Evolutionary conservation across 2,888 invertebrate species (phyloP), one percentile per base, ranked within the genome.

Genomic region (Syrphus vitripennis): DNA sequence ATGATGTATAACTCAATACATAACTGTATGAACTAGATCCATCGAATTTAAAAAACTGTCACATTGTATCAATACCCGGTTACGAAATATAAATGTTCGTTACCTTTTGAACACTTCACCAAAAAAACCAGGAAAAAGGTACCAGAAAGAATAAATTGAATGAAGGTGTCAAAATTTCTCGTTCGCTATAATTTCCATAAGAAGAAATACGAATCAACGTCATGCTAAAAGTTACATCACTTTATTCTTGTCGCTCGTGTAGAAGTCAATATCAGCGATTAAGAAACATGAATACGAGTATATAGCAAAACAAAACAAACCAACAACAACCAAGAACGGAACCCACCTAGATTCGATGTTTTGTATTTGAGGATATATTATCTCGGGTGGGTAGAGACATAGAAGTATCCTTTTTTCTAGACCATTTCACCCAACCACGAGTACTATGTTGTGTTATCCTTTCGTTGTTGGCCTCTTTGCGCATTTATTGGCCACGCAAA

Each of bases 401-500:
- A n/a, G n/a, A n/a, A n/a, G 61, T 78, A 70, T 83, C 63, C 50
- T 74, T 83, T n/a, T 79, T 79, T 69, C 70, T 70, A 70, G 40
- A 31, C 79, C 48, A 79, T 79, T 79, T 75, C 50, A 75, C 50
- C 31, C 26, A 40, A 50, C 83, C 48, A 78, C 78, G 48, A 57
- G 55, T 24, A 7, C 4, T 53, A 29, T 40, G 24, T 55, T n/a
- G 19, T 40, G 48, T 26, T 59, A 31, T 70, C 53, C 37, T 78
- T 65, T 78, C 37, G 63, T 29, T 76, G 57, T 53, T 61, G 37
- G 42, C 63, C 42, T 67, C 29, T 31, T 24, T 75, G 55, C n/a
- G n/a, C 42, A 21, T 55, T 70, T 50, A 83, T 83, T 83, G 79
- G 70, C 70, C 48, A 83, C 79, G 83, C 79, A 83, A 79, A 83